Evolutionary conservation across 2,113 vertebrate genomes (phyloP).

Genomic region (Naja naja): DNA sequence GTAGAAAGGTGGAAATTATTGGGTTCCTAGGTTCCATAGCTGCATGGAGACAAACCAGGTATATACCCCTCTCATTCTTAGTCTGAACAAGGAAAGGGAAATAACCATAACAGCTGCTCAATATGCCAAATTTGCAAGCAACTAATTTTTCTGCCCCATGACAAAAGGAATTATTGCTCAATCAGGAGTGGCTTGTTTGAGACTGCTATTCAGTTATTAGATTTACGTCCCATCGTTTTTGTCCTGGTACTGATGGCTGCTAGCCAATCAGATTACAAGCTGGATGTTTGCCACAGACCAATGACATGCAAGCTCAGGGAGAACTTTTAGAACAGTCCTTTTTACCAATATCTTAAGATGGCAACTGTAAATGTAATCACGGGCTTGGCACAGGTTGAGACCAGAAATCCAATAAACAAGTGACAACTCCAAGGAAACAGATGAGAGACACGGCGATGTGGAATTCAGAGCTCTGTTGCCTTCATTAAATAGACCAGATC

Average conservation of each 20-base stretch:
- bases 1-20: neutral
- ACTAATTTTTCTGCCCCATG: neutral
- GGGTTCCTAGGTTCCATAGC: neutral
- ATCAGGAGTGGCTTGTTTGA: neutral
- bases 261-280: neutral
- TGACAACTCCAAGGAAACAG: neutral
- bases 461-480: neutral
- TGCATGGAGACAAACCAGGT: neutral
- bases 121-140: neutral
- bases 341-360: neutral
- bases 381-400: neutral
- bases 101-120: neutral
- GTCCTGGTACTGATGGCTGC: neutral
- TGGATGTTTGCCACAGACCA: neutral
- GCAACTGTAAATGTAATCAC: neutral
- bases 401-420: neutral
- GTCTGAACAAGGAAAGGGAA: neutral
- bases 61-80: neutral
- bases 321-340: neutral
- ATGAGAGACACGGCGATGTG: neutral
- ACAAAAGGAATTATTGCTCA: neutral
- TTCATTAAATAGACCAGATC: neutral
- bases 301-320: neutral
- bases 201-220: neutral
- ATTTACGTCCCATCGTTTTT: neutral